Evolutionary conservation across 1,140 invertebrate genomes (phyloP).

Genomic region (Cryptotermes secundus): DNA sequence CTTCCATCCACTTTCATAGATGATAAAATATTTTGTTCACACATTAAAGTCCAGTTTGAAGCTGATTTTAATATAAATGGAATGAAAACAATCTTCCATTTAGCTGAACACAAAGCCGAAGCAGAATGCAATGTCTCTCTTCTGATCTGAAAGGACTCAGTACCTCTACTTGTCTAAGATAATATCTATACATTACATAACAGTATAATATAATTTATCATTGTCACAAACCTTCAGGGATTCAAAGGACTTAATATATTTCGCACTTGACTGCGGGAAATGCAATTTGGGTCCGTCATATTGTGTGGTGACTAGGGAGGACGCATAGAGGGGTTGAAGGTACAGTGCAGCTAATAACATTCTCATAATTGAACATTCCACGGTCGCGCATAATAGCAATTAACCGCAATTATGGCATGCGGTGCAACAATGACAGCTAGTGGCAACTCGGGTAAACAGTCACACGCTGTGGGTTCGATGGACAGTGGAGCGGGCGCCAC

Average conservation of each 20-base stretch:
- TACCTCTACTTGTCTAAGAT: neutral
- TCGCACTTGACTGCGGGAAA: conserved; percentile 14
- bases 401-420: conserved; percentile 18
- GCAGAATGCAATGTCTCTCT: neutral
- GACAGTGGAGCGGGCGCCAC: neutral
- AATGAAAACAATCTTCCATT: neutral
- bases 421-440: conserved; percentile 4
- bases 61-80: neutral
- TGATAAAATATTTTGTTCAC: neutral
- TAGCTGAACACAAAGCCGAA: neutral
- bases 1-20: no score
- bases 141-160: neutral
- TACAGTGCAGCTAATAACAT: conserved; percentile 12
- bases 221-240: conserved; percentile 10
- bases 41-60: neutral
- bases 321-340: neutral
- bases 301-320: neutral
- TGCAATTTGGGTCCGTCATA: conserved; percentile 15
- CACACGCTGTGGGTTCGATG: neutral
- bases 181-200: neutral
- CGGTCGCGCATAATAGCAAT: conserved; percentile 7
- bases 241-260: conserved; percentile 19
- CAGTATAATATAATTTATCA: conserved; percentile 15
- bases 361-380: conserved; percentile 19
- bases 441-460: neutral